These are phyloP conservation scores for Oncorhynchus masou DNA, from an alignment of 2,113 vertebrate species.

Conservation along the genomic window DNA sequence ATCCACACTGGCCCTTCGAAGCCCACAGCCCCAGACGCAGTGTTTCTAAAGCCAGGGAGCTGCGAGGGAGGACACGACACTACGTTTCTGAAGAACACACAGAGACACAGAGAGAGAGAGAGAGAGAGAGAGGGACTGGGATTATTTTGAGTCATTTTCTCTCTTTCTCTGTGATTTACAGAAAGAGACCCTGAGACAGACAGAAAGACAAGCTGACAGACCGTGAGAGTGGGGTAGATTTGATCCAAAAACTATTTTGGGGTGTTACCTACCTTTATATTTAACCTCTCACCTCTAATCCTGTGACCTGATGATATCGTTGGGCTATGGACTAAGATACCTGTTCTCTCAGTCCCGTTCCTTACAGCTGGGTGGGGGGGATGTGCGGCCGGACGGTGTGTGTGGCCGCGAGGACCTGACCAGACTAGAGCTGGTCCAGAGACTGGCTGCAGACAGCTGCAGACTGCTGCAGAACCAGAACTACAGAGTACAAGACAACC, in stretches of 20 bases:
- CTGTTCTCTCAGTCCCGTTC: slow-evolving; percentile 89
- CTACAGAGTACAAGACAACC: slow-evolving; percentile 75
- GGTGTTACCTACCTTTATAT: not conserved
- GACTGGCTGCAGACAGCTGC: slow-evolving; percentile 89
- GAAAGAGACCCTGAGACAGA: too few species aligned
- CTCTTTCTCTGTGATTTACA: too few species aligned
- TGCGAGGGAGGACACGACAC: too few species aligned
- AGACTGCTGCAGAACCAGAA: slow-evolving; percentile 85
- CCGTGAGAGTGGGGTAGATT: too few species aligned
- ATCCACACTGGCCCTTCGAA: slow-evolving; percentile 25
- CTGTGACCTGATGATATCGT: slow-evolving; percentile 77
- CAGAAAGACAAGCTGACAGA: too few species aligned
- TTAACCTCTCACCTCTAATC: not conserved
- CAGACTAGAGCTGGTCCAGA: slow-evolving; percentile 88
- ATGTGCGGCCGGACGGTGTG: slow-evolving; percentile 53
- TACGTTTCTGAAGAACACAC: too few species aligned
- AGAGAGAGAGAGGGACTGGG: too few species aligned
- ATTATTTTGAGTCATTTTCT: too few species aligned
- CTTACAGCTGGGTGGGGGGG: slow-evolving; percentile 82
- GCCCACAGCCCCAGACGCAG: not conserved
- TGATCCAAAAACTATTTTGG: too few species aligned
- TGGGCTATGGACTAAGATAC: slow-evolving; percentile 94
- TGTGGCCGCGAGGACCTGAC: slow-evolving; percentile 89
- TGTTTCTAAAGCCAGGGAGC: too few species aligned
- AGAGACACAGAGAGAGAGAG: too few species aligned